Evolutionary conservation across 2,888 invertebrate genomes (phyloP).

Genomic region (Caenorhabditis macrosperma): DNA sequence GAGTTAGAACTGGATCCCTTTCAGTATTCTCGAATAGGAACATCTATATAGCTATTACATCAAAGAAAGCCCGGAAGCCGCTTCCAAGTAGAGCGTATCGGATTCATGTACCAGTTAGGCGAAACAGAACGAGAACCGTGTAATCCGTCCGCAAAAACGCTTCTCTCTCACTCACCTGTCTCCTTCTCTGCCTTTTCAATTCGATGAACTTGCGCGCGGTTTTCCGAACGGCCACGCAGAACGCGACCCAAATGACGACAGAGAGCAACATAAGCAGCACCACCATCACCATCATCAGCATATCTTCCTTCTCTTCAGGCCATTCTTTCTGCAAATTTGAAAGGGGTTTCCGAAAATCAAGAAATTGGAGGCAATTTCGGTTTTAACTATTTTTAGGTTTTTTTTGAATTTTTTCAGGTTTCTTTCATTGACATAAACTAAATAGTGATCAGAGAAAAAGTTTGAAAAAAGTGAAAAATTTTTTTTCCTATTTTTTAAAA

Average conservation of each 20-base stretch:
- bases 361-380: too few species aligned
- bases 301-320: conserved; percentile 60
- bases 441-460: too few species aligned
- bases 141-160: background rate
- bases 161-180: conserved; percentile 63
- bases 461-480: too few species aligned
- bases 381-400: too few species aligned
- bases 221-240: conserved; percentile 71
- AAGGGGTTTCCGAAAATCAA: background rate
- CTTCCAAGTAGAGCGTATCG: conserved; percentile 39
- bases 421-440: too few species aligned
- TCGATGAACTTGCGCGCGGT: conserved; percentile 68
- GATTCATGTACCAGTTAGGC: background rate
- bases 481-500: too few species aligned
- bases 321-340: conserved; percentile 46
- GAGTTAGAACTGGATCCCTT: background rate
- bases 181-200: conserved; percentile 68
- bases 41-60: too few species aligned
- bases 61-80: conserved; percentile 1
- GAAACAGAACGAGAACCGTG: background rate
- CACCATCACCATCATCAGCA: conserved; percentile 66
- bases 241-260: conserved; percentile 74
- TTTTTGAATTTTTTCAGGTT: too few species aligned
- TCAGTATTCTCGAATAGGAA: background rate
- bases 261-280: conserved; percentile 71